These are phyloP conservation scores for Pangasianodon gigas DNA, from an alignment of 2,113 vertebrate genomes.

Conservation along the genomic window DNA sequence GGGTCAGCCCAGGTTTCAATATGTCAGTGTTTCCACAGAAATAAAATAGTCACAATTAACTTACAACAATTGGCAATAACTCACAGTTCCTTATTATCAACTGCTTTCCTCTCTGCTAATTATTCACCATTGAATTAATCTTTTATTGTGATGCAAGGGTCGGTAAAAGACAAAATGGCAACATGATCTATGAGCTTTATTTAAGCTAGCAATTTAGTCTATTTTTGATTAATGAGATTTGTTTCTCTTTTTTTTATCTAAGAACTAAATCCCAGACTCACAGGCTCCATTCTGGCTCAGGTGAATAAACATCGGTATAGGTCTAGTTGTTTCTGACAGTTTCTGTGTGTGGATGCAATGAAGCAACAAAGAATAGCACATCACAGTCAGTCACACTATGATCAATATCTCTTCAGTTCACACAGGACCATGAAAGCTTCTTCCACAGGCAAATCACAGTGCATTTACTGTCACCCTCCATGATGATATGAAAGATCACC, in stretches of 20 bases:
- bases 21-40: not conserved
- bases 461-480: not conserved
- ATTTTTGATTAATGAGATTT: constrained; percentile 28
- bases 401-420: not conserved
- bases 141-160: not conserved
- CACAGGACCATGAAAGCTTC: not conserved
- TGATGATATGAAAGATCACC: not conserved
- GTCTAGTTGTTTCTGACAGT: constrained; percentile 8
- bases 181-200: constrained; percentile 3
- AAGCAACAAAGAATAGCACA: not conserved
- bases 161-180: not conserved
- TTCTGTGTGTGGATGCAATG: not conserved
- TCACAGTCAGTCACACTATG: constrained; percentile 10
- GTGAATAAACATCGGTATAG: constrained; percentile 25
- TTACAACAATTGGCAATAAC: not conserved
- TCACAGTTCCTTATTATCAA: not conserved
- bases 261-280: not conserved
- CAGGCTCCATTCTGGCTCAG: constrained; percentile 17
- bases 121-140: not conserved
- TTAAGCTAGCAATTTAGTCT: constrained; percentile 4
- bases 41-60: not conserved
- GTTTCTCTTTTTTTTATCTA: constrained; percentile 10
- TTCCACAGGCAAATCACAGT: not conserved
- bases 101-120: not conserved
- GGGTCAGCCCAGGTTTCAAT: not conserved